Evolutionary conservation across 2,888 invertebrate species (phyloP), one percentile per base, ranked within the genome.

Genomic region (Erebia palarica): DNA sequence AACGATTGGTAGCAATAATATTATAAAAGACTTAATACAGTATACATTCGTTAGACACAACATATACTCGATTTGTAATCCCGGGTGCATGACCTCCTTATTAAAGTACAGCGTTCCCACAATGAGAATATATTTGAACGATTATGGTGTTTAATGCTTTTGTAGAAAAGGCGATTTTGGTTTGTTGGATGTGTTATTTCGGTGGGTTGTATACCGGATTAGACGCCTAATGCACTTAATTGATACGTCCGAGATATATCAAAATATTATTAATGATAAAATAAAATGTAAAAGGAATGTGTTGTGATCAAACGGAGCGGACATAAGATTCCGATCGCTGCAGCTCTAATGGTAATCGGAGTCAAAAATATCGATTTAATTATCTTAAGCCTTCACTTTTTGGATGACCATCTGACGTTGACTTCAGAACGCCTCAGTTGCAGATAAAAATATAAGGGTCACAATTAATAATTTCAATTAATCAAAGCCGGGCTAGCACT

Each of bases 191-290:
- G 5, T 21, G 21, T 27, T 13, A 1, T 13, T 16, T 36, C 5
- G 18, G 18, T 42, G 44, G 51, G 67, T 18, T 64, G 68, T 68
- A 58, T 58, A n/a, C 21, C 64, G 57, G 69, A 65, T 69, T 47
- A 73, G 69, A 69, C 66, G 70, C 64, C 71, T 75, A 71, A 73
- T 73, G 71, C 67, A 71, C 69, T 71, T 71, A 70, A 73, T 72
- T 73, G 75, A 73, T 65, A 68, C 69, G 75, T 71, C 71, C 71
- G 65, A 70, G 73, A 71, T 69, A 65, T 68, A 75, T 75, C 75
- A 73, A 73, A 75, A 75, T 71, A 73, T 75, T 70, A 73, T 73
- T 75, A 69, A 69, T 71, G 73, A 69, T 71, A 73, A 71, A 71
- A 73, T 60, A 65, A 75, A 66, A 70, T 64, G 63, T 64, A 69